Base-by-base conservation (phyloP, 2,113 vertebrate genomes). In the Mola mola region DNA sequence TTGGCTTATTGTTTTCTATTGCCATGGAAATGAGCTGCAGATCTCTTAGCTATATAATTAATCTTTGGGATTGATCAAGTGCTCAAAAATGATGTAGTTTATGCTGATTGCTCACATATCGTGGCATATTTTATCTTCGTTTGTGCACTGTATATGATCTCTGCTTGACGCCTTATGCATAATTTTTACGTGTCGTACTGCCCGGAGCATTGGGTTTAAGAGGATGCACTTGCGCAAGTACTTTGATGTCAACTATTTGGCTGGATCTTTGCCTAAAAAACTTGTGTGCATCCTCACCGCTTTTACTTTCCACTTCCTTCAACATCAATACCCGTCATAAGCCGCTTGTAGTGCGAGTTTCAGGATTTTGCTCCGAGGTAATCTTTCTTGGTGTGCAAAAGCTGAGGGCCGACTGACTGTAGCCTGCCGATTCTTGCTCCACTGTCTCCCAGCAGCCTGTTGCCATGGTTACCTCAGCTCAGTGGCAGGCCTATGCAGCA, bases 391-490 rank as follows among this genome's bases (percentile, higher is more conserved):
- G 67, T 86, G 73, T 86, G 84, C 49, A 82, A 80, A 84, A 83
- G 78, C 86, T 85, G 73, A 83, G 79, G 83, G 81, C 86, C 86
- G 79, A 81, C 84, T 80, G 73, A 87, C 81, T 88, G 72, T 48
- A 81, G 66, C 73, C 69, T 65, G 78, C 71, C 79, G 83, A 84
- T 77, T 75, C 85, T 79, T 63, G 24, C 73, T 82, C 58, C 52
- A 51, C 75, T 64, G 71, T 87, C 84, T 89, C 72, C 84, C 79
- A 50, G 83, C 84, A 87, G 88, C 86, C 80, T 90, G 88, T 90
- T 90, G 76, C 86, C 85, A 87, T 90, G 88, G 88, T 86, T 83
- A 90, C 88, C 58, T 48, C 66, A 48, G 75, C 79, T 87, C 85
- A 75, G 78, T 55, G 73, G 83, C 75, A 81, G 79, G 65, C 75